Percentiles rank a stretch among this genome's conserved stretches.
Evolutionary conservation across 2,888 invertebrate species (phyloP).

Genomic region (Drosophila borborema): DNA sequence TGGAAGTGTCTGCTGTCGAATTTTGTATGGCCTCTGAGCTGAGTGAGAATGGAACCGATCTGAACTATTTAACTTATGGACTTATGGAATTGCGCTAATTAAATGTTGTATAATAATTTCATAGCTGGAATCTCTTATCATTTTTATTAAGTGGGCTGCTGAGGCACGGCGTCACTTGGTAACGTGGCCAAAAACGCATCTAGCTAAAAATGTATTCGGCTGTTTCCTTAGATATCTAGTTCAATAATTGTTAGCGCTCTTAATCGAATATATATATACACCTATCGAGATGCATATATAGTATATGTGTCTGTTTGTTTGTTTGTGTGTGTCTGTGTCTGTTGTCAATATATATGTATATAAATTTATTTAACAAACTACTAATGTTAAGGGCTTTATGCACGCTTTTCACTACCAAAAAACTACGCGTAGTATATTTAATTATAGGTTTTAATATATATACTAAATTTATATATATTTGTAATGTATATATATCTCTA

Average conservation of each 20-base stretch:
- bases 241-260: slow-evolving; percentile 77
- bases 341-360: slow-evolving; percentile 47
- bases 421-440: slow-evolving; percentile 71
- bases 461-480: slow-evolving; percentile 51
- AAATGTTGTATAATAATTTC: slow-evolving; percentile 75
- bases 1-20: slow-evolving; percentile 48
- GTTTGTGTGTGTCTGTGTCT: background rate
- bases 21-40: slow-evolving; percentile 68
- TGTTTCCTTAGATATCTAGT: slow-evolving; percentile 57
- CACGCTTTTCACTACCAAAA: slow-evolving; percentile 74
- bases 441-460: slow-evolving; percentile 40
- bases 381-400: slow-evolving; percentile 69
- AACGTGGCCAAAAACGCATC: slow-evolving; percentile 49
- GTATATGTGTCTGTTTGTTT: slow-evolving; percentile 23
- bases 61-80: slow-evolving; percentile 72
- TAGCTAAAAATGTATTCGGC: slow-evolving; percentile 52
- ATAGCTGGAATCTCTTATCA: slow-evolving; percentile 69
- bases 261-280: slow-evolving; percentile 54
- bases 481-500: slow-evolving; percentile 25
- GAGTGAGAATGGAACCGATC: slow-evolving; percentile 35
- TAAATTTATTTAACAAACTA: slow-evolving; percentile 81
- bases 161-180: slow-evolving; percentile 63
- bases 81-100: slow-evolving; percentile 76
- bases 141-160: slow-evolving; percentile 37
- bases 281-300: slow-evolving; percentile 35